Percentiles rank a stretch among this genome's conserved stretches.
phyloP scores from a whole-genome alignment of 2,888 invertebrate genomes.

The Leptopilina syphax region DNA sequence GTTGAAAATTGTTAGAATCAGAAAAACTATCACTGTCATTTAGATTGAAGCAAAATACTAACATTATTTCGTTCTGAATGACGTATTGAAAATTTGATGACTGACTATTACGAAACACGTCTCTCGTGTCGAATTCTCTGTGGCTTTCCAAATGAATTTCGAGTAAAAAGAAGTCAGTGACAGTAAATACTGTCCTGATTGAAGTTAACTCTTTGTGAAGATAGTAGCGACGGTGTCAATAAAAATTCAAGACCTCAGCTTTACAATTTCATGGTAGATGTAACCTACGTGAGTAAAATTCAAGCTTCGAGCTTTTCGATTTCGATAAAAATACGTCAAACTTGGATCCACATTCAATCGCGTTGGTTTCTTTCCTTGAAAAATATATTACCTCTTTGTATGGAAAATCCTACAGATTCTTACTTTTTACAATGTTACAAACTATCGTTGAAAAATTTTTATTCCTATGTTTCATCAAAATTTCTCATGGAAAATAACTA shows the following conservation, averaged over 20 bases:
- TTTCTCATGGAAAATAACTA: background rate
- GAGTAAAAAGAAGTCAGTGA: background rate
- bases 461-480: background rate
- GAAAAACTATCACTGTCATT: too few species aligned
- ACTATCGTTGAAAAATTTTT: background rate
- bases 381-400: background rate
- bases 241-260: slow-evolving; percentile 14
- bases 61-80: too few species aligned
- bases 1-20: too few species aligned
- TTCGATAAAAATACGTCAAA: slow-evolving; percentile 17
- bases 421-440: slow-evolving; percentile 2
- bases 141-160: background rate
- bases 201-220: slow-evolving; percentile 11
- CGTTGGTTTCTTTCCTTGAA: background rate
- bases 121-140: background rate
- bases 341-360: background rate
- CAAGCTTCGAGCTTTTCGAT: slow-evolving; percentile 3
- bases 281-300: slow-evolving; percentile 18
- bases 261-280: slow-evolving; percentile 9
- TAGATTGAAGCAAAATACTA: too few species aligned
- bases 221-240: slow-evolving; percentile 9
- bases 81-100: too few species aligned
- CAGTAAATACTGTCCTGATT: slow-evolving; percentile 7
- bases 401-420: background rate
- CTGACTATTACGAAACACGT: background rate